These are phyloP conservation scores for Tenualosa thibaudeaui DNA, from an alignment of 2,797 vertebrate genomes.

Conservation along the genomic window DNA sequence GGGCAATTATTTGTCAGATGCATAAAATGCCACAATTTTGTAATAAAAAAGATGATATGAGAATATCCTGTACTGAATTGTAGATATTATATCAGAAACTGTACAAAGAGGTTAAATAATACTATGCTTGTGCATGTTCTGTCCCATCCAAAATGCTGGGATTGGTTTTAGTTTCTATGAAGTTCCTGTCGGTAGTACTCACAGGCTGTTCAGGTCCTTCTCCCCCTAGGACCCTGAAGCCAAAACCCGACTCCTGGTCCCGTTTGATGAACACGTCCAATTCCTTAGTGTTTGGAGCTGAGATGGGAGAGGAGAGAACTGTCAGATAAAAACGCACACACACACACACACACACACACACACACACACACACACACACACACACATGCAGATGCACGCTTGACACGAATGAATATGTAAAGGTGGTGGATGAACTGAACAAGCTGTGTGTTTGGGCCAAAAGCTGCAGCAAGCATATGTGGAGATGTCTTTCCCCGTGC, in stretches of 20 bases:
- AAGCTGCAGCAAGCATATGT: background rate
- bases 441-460: background rate
- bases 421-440: background rate
- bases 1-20: too few species aligned
- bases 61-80: too few species aligned
- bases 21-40: too few species aligned
- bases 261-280: slow-evolving; percentile 94
- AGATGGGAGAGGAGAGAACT: background rate
- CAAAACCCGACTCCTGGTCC: slow-evolving; percentile 96
- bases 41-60: too few species aligned
- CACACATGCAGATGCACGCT: background rate
- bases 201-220: slow-evolving; percentile 97
- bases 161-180: too few species aligned
- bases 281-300: slow-evolving; percentile 93
- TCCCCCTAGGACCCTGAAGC: slow-evolving; percentile 95
- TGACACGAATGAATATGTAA: background rate
- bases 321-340: background rate
- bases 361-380: background rate
- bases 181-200: slow-evolving; percentile 55
- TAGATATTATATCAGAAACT: too few species aligned
- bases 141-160: background rate
- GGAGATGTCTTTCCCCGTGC: background rate
- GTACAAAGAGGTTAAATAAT: too few species aligned
- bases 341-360: background rate
- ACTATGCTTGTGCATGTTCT: too few species aligned